Evolutionary conservation across 2,113 vertebrate genomes (phyloP).

Genomic region (Seriola dumerili): DNA sequence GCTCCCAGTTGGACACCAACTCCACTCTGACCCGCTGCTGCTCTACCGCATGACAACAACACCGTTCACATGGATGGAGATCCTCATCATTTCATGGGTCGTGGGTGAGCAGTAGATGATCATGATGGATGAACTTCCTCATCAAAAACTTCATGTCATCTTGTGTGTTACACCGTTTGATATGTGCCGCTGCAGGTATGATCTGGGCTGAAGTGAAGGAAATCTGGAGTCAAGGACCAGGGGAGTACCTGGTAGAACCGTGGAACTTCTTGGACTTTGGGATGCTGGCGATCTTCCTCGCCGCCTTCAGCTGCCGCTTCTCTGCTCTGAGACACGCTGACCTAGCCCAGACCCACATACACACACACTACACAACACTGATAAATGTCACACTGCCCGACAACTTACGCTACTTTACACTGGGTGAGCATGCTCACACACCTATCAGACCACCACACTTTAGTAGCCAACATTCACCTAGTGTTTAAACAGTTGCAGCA

Average conservation of each 20-base stretch:
- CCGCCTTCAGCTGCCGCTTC: conserved; percentile 95
- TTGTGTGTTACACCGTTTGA: not conserved
- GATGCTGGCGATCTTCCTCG: conserved; percentile 97
- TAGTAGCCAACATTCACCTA: conserved; percentile 10
- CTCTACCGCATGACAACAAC: conserved; percentile 97
- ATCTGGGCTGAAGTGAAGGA: conserved; percentile 99
- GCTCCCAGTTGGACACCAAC: conserved; percentile 62
- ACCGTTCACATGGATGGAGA: conserved; percentile 97
- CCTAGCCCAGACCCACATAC: conserved; percentile 90
- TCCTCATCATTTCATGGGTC: conserved; percentile 98
- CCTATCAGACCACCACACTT: not conserved
- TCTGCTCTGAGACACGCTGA: conserved; percentile 94
- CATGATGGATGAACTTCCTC: not conserved
- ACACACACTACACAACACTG: conserved; percentile 88
- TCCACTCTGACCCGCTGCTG: conserved; percentile 62
- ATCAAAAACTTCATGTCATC: not conserved
- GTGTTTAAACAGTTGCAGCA: conserved; percentile 9
- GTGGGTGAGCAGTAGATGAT: conserved; percentile 84
- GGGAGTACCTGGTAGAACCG: conserved; percentile 95
- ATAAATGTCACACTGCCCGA: conserved; percentile 90
- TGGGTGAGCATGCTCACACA: conserved; percentile 87
- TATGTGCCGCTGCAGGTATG: conserved; percentile 88
- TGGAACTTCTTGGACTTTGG: conserved; percentile 99
- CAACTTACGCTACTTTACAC: conserved; percentile 92
- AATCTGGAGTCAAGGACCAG: conserved; percentile 97